phyloP scores from a whole-genome alignment of 1,140 invertebrate species.

The Sitodiplosis mosellana region DNA sequence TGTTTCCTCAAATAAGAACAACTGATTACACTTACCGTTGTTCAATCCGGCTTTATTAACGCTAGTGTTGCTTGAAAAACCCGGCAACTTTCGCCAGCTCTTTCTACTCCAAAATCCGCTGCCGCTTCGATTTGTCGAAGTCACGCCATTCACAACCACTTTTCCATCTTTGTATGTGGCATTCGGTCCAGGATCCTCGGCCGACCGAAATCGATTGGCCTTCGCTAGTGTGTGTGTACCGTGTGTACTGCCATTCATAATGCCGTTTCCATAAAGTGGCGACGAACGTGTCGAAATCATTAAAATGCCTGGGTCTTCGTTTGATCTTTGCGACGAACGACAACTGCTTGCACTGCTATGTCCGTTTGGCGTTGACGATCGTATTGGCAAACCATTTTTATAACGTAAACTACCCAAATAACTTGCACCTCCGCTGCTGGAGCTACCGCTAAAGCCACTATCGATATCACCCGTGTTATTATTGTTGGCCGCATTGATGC shows the following conservation, averaged over 20 bases:
- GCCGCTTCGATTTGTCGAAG: constrained; percentile 13
- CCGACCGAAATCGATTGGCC: not conserved
- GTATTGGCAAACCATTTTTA: constrained; percentile 2
- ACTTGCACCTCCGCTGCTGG: constrained; percentile 52
- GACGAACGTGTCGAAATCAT: constrained; percentile 7
- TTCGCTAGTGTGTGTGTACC: not conserved
- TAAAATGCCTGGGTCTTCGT: not conserved
- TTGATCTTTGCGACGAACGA: constrained; percentile 2
- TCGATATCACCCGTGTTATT: constrained; percentile 44
- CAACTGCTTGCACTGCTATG: constrained; percentile 1
- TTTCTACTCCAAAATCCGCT: constrained; percentile 49
- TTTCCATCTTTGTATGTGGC: not conserved
- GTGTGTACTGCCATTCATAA: not conserved
- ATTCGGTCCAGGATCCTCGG: not conserved
- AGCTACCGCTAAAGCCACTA: constrained; percentile 51
- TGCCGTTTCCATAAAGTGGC: not conserved
- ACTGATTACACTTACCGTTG: constrained; percentile 28
- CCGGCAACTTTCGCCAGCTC: constrained; percentile 56
- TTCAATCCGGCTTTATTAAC: constrained; percentile 38
- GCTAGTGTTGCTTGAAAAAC: constrained; percentile 42
- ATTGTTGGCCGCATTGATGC: constrained; percentile 2
- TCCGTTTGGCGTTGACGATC: constrained; percentile 2
- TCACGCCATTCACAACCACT: constrained; percentile 4
- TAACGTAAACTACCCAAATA: constrained; percentile 44
- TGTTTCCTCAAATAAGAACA: not conserved